A percentile compares a stretch with the other conserved stretches of the same genome.
Conservation (phyloP, 2,797 vertebrate genomes). For the Eidolon dupreanum region DNA sequence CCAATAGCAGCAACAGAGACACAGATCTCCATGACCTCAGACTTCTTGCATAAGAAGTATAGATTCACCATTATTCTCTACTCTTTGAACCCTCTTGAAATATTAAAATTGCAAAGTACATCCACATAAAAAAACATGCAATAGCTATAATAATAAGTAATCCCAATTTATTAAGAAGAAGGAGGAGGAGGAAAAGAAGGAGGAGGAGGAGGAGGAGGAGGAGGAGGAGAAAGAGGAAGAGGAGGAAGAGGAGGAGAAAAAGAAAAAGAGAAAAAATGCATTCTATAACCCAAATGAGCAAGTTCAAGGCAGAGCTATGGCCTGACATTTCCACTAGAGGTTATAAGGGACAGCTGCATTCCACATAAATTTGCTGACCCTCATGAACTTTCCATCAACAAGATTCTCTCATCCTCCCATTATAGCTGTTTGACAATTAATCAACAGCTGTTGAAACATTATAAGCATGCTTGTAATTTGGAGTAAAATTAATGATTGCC, state of each 20-base stretch:
- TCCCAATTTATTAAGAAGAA: not conserved
- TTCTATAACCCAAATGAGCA: constrained; percentile 40
- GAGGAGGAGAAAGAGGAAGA: too few relatives aligned
- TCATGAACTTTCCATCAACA: constrained; percentile 86
- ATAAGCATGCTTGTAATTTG: constrained; percentile 80
- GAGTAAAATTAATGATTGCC: constrained; percentile 83
- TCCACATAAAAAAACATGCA: not conserved
- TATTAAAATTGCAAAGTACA: constrained; percentile 6
- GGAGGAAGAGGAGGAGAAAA: too few relatives aligned
- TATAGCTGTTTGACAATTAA: constrained; percentile 84
- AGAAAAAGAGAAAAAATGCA: not conserved
- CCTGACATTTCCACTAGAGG: constrained; percentile 71
- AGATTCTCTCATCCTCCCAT: constrained; percentile 82
- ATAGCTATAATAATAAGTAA: not conserved
- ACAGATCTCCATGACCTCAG: not conserved
- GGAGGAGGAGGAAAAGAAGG: not conserved
- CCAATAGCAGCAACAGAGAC: not conserved
- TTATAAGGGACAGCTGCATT: constrained; percentile 78
- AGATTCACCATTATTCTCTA: not conserved
- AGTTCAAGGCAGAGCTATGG: constrained; percentile 60
- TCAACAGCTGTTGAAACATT: constrained; percentile 85
- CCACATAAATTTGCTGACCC: constrained; percentile 84
- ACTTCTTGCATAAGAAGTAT: not conserved
- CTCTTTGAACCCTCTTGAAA: not conserved
- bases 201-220: too few relatives aligned